phyloP scores from a whole-genome alignment of 2,797 vertebrate species.

The Xenops minutus region DNA sequence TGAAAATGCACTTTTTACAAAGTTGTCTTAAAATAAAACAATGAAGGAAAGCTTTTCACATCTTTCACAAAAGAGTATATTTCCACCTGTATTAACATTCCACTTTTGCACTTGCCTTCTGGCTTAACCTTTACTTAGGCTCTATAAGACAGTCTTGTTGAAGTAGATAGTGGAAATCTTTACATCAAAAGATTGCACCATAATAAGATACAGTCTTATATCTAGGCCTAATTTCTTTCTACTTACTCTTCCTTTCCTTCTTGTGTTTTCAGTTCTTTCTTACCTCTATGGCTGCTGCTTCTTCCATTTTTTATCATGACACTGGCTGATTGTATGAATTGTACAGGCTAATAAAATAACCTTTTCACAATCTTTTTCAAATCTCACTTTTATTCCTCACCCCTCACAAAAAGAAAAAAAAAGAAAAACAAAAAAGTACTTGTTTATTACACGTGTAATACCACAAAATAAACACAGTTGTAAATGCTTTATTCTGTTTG shows the following conservation, averaged over 20 bases:
- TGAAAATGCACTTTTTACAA: neutral
- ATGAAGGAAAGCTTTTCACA: neutral
- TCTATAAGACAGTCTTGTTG: neutral
- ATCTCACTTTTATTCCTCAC: neutral
- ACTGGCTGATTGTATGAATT: neutral
- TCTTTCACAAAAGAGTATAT: neutral
- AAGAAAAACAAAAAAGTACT: neutral
- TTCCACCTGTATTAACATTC: neutral
- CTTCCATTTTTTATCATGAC: neutral
- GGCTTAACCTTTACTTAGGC: neutral
- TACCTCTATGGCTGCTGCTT: neutral
- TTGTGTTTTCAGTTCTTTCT: neutral
- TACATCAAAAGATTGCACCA: neutral
- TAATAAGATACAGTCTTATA: neutral
- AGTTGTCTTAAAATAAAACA: neutral
- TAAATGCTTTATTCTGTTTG: neutral
- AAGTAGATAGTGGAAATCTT: neutral
- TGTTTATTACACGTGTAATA: neutral
- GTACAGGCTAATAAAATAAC: neutral
- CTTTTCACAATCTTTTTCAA: neutral
- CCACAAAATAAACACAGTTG: neutral
- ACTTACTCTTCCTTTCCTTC: neutral
- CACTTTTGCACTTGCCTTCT: neutral
- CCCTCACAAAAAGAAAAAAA: neutral
- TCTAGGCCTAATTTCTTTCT: neutral